Evolutionary conservation across 1,140 invertebrate species (phyloP), one percentile per base, ranked within the genome.

Genomic region (Parasteatoda tepidariorum): DNA sequence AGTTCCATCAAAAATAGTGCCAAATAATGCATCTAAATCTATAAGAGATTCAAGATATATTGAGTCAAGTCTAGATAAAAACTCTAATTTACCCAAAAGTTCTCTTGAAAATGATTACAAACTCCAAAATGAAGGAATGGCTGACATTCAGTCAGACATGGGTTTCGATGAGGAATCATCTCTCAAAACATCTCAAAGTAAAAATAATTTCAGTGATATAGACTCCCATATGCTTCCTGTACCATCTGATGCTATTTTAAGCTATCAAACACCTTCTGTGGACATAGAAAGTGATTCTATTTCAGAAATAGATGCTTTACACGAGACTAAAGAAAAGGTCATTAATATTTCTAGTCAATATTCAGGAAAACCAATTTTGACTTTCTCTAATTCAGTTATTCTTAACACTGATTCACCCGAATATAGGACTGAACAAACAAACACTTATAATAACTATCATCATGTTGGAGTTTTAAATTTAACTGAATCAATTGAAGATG

Each of bases 201-300:
- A 74, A 38, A 64, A 64, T 67, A 73, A 73, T 74, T 83, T 83
- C 55, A 83, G 59, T 31, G 81, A 83, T 38, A 31, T 30, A 34
- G 9, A 26, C 7, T 24, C 68, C 26, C 48, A 57, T 66, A 66
- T 66, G 11, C 26, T 83, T 66, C 41, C 78, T 61, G 55, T 66
- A 5, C 57, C 81, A 48, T 83, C 81, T 54, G 81, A 83, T 66
- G 34, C 68, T 22, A 31, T 83, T 31, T 55, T 74, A 66, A 74
- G 59, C 57, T 66, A 73, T 73, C 26, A 64, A 54, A 66, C 24
- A 33, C 59, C 57, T 33, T 64, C 41, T 31, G 41, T 34, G 4
- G 15, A 82, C 33, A 30, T 38, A 22, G 30, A 48, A 11, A 34
- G 7, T 24, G 38, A n/a, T n/a, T n/a, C n/a, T n/a, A n/a, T n/a